A percentile compares a stretch with the other conserved stretches of the same genome.
Conservation (phyloP, 1,140 invertebrate genomes). For the Helicoverpa armigera region DNA sequence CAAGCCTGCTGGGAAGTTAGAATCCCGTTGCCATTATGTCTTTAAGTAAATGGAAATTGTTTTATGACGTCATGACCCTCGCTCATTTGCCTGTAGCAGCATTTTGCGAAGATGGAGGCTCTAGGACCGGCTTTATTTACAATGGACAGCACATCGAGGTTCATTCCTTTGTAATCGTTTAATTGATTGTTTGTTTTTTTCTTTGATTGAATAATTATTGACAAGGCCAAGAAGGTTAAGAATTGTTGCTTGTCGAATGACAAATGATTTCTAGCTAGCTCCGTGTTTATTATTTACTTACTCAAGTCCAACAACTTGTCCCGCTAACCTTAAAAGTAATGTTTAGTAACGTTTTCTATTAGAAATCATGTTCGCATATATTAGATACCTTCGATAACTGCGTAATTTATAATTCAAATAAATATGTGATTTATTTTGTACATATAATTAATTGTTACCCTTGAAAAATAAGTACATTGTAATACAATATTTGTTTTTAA, state of each 20-base stretch:
- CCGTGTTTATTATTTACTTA: conserved; percentile 8
- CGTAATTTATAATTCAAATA: neutral
- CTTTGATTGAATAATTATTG: conserved; percentile 37
- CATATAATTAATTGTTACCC: neutral
- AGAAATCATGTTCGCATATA: conserved; percentile 35
- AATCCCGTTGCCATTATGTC: conserved; percentile 21
- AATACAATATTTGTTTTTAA: conserved; percentile 4
- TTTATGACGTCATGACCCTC: conserved; percentile 14
- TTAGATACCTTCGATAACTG: neutral
- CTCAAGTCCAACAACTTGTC: conserved; percentile 39
- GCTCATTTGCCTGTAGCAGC: conserved; percentile 15
- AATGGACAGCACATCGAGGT: conserved; percentile 4
- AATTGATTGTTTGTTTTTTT: conserved; percentile 32
- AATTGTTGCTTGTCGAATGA: conserved; percentile 34
- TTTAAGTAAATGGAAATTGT: conserved; percentile 25
- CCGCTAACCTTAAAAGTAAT: conserved; percentile 35
- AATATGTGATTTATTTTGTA: neutral
- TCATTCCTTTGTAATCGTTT: conserved; percentile 17
- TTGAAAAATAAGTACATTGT: neutral
- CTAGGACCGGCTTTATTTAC: neutral
- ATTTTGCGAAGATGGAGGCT: neutral
- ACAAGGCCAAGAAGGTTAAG: conserved; percentile 33
- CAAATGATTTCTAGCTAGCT: conserved; percentile 27
- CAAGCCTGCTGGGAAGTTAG: conserved; percentile 20
- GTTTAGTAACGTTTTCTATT: conserved; percentile 28